Evolutionary conservation across 2,113 vertebrate genomes (phyloP).

Genomic region (Labeo rohita): DNA sequence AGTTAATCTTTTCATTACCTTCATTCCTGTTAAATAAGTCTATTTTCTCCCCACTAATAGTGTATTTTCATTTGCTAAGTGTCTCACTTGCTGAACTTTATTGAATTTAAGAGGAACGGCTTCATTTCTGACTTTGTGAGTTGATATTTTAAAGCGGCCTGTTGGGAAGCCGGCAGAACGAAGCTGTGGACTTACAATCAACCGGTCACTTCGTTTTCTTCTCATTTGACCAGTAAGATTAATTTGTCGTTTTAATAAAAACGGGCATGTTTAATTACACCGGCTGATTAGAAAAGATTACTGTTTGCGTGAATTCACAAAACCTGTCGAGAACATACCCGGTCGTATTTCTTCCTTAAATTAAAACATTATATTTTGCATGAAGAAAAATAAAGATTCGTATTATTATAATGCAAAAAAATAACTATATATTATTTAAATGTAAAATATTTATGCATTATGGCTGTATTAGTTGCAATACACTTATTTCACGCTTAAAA

Average conservation of each 20-base stretch:
- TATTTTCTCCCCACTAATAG: conserved; percentile 34
- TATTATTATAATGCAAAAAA: not conserved
- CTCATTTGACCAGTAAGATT: not conserved
- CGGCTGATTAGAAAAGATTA: not conserved
- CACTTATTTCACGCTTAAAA: not conserved
- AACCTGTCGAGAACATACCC: not conserved
- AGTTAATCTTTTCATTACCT: conserved; percentile 36
- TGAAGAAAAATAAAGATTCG: not conserved
- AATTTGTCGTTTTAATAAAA: conserved; percentile 10
- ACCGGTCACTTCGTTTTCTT: not conserved
- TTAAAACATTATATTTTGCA: not conserved
- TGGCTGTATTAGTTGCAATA: not conserved
- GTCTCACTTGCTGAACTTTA: conserved; percentile 34
- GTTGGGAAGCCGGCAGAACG: conserved; percentile 15
- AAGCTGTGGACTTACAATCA: not conserved
- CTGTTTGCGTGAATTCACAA: not conserved
- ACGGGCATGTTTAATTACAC: conserved; percentile 7
- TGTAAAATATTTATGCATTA: not conserved
- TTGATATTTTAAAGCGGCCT: conserved; percentile 3
- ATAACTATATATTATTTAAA: not conserved
- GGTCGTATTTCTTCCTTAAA: not conserved
- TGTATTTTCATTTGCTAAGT: conserved; percentile 29
- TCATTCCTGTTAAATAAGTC: not conserved
- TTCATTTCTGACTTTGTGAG: conserved; percentile 33
- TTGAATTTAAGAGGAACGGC: conserved; percentile 38